Conservation (phyloP, 2,888 invertebrate species). For the Zhengitettix transpicula region DNA sequence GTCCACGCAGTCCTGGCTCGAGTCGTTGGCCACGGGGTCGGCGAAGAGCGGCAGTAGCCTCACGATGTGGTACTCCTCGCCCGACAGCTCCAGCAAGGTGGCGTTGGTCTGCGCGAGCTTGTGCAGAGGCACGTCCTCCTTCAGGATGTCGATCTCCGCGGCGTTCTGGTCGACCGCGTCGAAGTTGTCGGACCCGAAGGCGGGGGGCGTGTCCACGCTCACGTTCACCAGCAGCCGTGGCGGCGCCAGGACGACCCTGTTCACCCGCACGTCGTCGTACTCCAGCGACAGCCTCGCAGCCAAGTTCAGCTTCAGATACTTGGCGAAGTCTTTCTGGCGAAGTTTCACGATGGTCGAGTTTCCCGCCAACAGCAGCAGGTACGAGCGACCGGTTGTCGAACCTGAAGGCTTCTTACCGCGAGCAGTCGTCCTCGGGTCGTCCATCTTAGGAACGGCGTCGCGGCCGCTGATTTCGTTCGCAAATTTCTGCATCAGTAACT, state of each 20-base stretch:
- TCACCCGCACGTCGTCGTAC: slow-evolving; percentile 20
- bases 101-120: slow-evolving; percentile 20
- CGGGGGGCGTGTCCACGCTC: slow-evolving; percentile 18
- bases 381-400: slow-evolving; percentile 8
- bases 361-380: slow-evolving; percentile 19
- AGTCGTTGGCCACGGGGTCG: slow-evolving; percentile 13
- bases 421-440: slow-evolving; percentile 6
- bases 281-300: slow-evolving; percentile 21
- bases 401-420: neutral
- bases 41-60: slow-evolving; percentile 13
- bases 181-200: neutral
- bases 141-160: slow-evolving; percentile 13
- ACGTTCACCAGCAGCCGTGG: slow-evolving; percentile 20
- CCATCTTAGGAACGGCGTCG: slow-evolving; percentile 11
- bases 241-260: slow-evolving; percentile 19
- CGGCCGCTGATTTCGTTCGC: slow-evolving; percentile 9
- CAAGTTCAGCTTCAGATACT: slow-evolving; percentile 21
- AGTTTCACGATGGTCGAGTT: slow-evolving; percentile 20
- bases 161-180: neutral
- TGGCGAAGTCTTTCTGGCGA: slow-evolving; percentile 20
- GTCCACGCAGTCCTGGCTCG: slow-evolving; percentile 11
- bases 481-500: slow-evolving; percentile 10
- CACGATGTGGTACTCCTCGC: slow-evolving; percentile 21
- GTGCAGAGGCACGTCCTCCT: slow-evolving; percentile 18
- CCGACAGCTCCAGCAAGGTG: slow-evolving; percentile 21